These are phyloP conservation scores for Nudaria mundana DNA, from an alignment of 2,888 invertebrate genomes.

Conservation along the genomic window DNA sequence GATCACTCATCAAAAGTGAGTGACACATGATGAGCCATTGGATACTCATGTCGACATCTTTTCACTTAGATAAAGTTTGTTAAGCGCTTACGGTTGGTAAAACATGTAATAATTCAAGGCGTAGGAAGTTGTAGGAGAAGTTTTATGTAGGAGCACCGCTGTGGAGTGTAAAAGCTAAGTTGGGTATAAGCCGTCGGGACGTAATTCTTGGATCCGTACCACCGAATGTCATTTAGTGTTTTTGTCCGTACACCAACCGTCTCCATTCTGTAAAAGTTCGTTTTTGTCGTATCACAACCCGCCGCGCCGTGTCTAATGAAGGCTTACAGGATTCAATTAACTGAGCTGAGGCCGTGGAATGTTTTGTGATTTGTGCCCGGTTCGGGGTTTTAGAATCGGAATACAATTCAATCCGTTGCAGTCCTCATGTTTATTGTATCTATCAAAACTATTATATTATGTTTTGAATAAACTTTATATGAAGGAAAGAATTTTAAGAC, in stretches of 20 bases:
- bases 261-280: conserved; percentile 66
- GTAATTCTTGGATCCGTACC: conserved; percentile 67
- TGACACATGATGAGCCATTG: conserved; percentile 34
- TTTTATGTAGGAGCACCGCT: conserved; percentile 56
- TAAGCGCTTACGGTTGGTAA: conserved; percentile 61
- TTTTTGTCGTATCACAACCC: conserved; percentile 61
- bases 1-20: conserved; percentile 16
- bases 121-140: conserved; percentile 52
- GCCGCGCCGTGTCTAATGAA: conserved; percentile 63
- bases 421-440: conserved; percentile 49
- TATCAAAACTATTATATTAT: conserved; percentile 38
- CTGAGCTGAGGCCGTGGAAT: conserved; percentile 69
- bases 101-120: conserved; percentile 65
- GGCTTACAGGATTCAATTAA: conserved; percentile 78
- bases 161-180: conserved; percentile 64
- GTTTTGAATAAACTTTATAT: no score
- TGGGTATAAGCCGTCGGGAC: conserved; percentile 45
- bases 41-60: conserved; percentile 42
- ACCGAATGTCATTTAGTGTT: conserved; percentile 71
- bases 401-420: conserved; percentile 53
- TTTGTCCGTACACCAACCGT: conserved; percentile 60
- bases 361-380: conserved; percentile 73
- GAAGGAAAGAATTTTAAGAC: no score
- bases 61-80: conserved; percentile 51
- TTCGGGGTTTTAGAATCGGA: conserved; percentile 66